phyloP scores from a whole-genome alignment of 2,888 invertebrate genomes.

The Noctuana brunneofusca region DNA sequence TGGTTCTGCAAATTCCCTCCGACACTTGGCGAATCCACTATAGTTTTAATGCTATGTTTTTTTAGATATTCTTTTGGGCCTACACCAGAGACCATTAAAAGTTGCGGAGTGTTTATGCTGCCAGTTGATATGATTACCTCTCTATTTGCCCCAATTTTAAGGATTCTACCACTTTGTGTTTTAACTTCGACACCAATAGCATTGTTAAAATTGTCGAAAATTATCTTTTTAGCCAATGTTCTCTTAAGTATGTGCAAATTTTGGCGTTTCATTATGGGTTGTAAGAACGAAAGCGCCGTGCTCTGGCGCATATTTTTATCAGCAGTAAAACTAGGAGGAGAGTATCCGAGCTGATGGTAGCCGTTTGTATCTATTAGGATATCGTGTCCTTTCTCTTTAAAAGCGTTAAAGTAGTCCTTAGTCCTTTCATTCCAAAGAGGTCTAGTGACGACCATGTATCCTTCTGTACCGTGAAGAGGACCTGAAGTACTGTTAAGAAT shows the following conservation, averaged over 20 bases:
- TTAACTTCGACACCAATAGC: conserved; percentile 53
- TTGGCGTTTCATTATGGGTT: conserved; percentile 47
- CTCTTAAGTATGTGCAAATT: conserved; percentile 58
- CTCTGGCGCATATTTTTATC: conserved; percentile 50
- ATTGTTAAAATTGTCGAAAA: conserved; percentile 44
- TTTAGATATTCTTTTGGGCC: conserved; percentile 55
- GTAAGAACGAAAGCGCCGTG: conserved; percentile 51
- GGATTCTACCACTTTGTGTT: conserved; percentile 39
- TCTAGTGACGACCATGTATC: conserved; percentile 50
- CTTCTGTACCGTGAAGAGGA: conserved; percentile 50
- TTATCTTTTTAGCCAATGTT: conserved; percentile 51
- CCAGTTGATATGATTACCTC: conserved; percentile 64
- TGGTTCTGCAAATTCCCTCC: conserved; percentile 63
- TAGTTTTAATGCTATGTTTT: conserved; percentile 47
- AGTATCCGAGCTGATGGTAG: conserved; percentile 52
- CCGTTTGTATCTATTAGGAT: conserved; percentile 53
- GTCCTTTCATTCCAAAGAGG: conserved; percentile 57
- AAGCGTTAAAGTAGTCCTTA: conserved; percentile 57
- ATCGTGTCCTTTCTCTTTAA: conserved; percentile 52
- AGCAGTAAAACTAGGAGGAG: conserved; percentile 46
- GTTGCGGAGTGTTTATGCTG: conserved; percentile 55
- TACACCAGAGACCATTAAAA: conserved; percentile 63
- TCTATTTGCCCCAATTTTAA: conserved; percentile 43
- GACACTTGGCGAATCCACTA: conserved; percentile 51
- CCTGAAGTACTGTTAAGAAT: conserved; percentile 52